Evolutionary conservation across 2,113 vertebrate genomes (phyloP), one percentile per base, ranked within the genome.

Genomic region (Beaufortia kweichowensis): DNA sequence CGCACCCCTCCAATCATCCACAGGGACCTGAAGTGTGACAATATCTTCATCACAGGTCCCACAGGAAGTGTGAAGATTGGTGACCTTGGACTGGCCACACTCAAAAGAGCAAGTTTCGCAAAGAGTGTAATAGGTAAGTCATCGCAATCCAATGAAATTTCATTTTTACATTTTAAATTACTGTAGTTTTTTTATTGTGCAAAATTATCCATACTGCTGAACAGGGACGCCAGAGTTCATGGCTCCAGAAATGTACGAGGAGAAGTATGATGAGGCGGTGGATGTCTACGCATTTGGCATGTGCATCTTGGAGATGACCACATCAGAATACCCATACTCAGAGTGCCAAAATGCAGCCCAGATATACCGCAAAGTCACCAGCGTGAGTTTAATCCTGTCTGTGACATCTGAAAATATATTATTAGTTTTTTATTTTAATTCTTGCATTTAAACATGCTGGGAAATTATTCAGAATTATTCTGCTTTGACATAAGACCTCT

Each of bases 251-350:
- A 99, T 99, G 97, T 99, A 99, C 0, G 97, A 99, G 88, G 97
- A 99, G 90, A 97, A 96, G 83, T 99, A 99, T 0, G 96, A 99
- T 0, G 97, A 99, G 79, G 95, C 96, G 0, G 97, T 99, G 83
- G 97, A 98, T 0, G 97, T 99, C 79, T 99, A 99, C 0, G 97
- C 97, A 24, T 99, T 99, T 0, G 96, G 97, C 73, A 99, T 99
- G 97, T 99, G 97, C 87, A 97, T 99, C 93, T 88, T 99, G 89
- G 97, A 98, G 90, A 99, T 99, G 97, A 95, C 95, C 64, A 99
- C 97, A 24, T 97, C 96, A 0, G 97, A 99, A 88, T 99, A 99
- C 79, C 97, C 97, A 6, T 99, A 99, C 87, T 96, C 96, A 0
- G 97, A 99, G 91, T 99, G 97, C 90, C 97, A 98, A 89, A 99